Evolutionary conservation across 1,140 invertebrate genomes (phyloP).

Genomic region (Carcinoscorpius rotundicauda): DNA sequence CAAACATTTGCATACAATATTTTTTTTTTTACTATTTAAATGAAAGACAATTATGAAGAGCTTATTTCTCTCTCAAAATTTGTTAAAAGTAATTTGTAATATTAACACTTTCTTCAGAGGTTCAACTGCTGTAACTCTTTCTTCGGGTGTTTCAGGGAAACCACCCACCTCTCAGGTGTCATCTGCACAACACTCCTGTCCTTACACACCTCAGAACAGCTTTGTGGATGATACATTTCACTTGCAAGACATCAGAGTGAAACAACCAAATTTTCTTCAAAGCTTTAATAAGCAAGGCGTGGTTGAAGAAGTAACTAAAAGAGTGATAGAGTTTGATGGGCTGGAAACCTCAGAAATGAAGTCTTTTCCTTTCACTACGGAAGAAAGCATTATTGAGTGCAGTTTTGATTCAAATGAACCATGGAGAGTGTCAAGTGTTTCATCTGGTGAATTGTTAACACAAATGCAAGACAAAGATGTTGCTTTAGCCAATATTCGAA

Average conservation of each 20-base stretch:
- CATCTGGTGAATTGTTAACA: too few relatives aligned
- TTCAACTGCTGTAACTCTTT: background rate
- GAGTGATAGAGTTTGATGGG: slow-evolving; percentile 25
- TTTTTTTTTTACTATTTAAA: too few relatives aligned
- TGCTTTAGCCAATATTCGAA: too few relatives aligned
- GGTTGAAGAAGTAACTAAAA: slow-evolving; percentile 30
- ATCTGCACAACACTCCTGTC: slow-evolving; percentile 30
- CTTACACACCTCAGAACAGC: slow-evolving; percentile 30
- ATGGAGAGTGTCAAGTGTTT: slow-evolving; percentile 4
- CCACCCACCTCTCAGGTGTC: slow-evolving; percentile 12
- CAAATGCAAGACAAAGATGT: too few relatives aligned
- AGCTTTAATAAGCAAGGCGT: slow-evolving; percentile 31
- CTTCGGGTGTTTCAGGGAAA: background rate
- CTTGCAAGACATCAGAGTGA: slow-evolving; percentile 12
- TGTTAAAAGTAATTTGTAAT: too few relatives aligned
- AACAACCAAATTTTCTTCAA: slow-evolving; percentile 21
- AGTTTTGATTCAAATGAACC: slow-evolving; percentile 26
- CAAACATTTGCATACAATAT: too few relatives aligned
- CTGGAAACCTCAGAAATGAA: slow-evolving; percentile 15
- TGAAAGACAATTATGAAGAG: too few relatives aligned
- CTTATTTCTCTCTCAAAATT: too few relatives aligned
- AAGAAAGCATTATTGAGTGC: slow-evolving; percentile 30
- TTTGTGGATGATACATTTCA: slow-evolving; percentile 23
- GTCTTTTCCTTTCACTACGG: slow-evolving; percentile 28
- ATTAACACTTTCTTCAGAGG: background rate